Base-by-base conservation (phyloP, 2,797 vertebrate genomes). In the Myoxocephalus aenaeus region DNA sequence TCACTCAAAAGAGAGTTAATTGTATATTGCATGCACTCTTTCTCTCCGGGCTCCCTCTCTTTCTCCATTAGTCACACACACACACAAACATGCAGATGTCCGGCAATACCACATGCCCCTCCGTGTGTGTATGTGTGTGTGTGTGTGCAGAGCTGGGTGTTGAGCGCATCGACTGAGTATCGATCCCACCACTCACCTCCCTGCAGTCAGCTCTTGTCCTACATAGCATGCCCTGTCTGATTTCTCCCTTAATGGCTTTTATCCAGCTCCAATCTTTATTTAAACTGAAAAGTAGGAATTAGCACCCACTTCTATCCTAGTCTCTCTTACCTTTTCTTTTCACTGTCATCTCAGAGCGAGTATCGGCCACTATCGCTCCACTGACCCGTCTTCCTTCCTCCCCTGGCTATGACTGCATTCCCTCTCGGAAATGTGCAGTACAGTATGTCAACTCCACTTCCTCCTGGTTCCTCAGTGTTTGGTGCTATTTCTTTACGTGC, bases 241-340 rank as follows among this genome's bases (percentile, higher is more conserved):
- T 95, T 95, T 95, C 95, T 95, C 94, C 93, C 93, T 95, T 96
- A 96, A 96, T 95, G 94, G 95, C 95, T 95, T 95, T 95, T 95
- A 96, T 95, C 95, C 92, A 95, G 92, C 94, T 93, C 94, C 95
- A 93, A 95, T 95, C 95, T 95, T 96, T 96, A 96, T 96, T 96
- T 96, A 95, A 96, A 95, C 94, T 94, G 94, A 95, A 96, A 96
- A 95, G 94, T 94, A 95, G 93, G 94, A 95, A 95, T 95, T 95
- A 95, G 94, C 95, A 93, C 92, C 92, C 94, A 90, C 89, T 92
- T 92, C 84, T 90, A 75, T 86, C 83, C 90, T 56, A 79, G 84
- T 89, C 82, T 91, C 89, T 90, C 86, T 87, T 91, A 88, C 87
- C 89, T 93, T 87, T 89, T 90, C 17, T 87, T 90, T 90, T 90